Evolutionary conservation across 2,113 vertebrate species (phyloP).

Genomic region (Ochotona princeps): DNA sequence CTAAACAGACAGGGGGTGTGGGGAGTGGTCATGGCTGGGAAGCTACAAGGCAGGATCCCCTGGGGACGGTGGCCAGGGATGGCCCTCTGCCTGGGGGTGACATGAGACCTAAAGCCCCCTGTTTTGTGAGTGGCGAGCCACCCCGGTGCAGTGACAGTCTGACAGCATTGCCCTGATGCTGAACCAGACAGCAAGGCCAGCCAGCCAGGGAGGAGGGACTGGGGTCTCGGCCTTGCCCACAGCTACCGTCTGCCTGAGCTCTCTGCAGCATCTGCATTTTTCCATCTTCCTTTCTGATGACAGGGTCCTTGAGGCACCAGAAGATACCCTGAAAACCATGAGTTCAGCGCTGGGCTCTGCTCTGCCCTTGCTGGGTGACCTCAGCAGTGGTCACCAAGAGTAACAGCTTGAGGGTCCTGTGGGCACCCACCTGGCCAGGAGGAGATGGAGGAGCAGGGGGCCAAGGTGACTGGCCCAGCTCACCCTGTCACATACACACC

Average conservation of each 20-base stretch:
- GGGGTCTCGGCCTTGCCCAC: not conserved
- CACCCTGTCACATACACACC: not conserved
- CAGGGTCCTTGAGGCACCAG: not conserved
- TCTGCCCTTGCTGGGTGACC: not conserved
- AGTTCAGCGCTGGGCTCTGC: not conserved
- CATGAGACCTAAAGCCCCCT: not conserved
- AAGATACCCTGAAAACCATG: not conserved
- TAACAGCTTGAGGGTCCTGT: not conserved
- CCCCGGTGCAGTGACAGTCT: not conserved
- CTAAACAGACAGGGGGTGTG: not conserved
- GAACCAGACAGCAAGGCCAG: not conserved
- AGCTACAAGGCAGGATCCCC: accelerated
- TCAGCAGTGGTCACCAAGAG: not conserved
- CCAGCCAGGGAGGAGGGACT: not conserved
- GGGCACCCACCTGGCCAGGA: not conserved
- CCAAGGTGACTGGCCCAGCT: not conserved
- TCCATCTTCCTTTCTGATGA: not conserved
- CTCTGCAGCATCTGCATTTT: too few species aligned
- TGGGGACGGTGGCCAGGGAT: not conserved
- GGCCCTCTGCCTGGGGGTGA: not conserved
- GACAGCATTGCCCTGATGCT: not conserved
- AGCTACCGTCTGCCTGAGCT: accelerated
- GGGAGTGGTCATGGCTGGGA: not conserved
- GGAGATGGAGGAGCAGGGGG: not conserved
- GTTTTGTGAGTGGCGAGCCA: not conserved